Percentiles rank a stretch among this genome's conserved stretches.
phyloP scores from a whole-genome alignment of 2,797 vertebrate species.

The Falco rusticolus region DNA sequence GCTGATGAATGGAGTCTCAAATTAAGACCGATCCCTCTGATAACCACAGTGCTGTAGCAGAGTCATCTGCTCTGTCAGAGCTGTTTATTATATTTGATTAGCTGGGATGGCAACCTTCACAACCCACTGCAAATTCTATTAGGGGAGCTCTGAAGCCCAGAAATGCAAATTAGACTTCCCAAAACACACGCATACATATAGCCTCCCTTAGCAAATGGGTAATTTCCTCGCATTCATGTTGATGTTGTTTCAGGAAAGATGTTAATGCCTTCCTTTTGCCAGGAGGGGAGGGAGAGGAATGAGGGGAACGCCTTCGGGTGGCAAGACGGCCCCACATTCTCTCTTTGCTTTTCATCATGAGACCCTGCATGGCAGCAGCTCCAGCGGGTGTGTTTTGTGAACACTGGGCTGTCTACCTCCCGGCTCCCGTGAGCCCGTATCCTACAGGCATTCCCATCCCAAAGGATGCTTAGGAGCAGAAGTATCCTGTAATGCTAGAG shows the following conservation, averaged over 20 bases:
- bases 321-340: accelerated
- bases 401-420: background rate
- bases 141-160: slow-evolving; percentile 56
- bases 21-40: slow-evolving; percentile 75
- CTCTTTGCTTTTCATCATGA: background rate
- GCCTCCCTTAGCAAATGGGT: background rate
- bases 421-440: background rate
- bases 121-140: slow-evolving; percentile 68
- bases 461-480: background rate
- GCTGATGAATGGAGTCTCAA: slow-evolving; percentile 75
- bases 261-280: background rate
- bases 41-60: slow-evolving; percentile 64
- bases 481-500: background rate
- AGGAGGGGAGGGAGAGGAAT: background rate
- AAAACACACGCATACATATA: background rate
- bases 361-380: background rate
- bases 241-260: background rate
- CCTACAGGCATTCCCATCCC: background rate
- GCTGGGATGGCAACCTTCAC: slow-evolving; percentile 69
- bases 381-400: background rate
- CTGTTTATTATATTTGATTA: slow-evolving; percentile 77
- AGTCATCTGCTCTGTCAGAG: slow-evolving; percentile 71
- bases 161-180: slow-evolving; percentile 66
- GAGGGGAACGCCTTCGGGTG: accelerated
- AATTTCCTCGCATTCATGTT: slow-evolving; percentile 32